phyloP scores from a whole-genome alignment of 2,113 vertebrate species.

The Tachycineta bicolor region DNA sequence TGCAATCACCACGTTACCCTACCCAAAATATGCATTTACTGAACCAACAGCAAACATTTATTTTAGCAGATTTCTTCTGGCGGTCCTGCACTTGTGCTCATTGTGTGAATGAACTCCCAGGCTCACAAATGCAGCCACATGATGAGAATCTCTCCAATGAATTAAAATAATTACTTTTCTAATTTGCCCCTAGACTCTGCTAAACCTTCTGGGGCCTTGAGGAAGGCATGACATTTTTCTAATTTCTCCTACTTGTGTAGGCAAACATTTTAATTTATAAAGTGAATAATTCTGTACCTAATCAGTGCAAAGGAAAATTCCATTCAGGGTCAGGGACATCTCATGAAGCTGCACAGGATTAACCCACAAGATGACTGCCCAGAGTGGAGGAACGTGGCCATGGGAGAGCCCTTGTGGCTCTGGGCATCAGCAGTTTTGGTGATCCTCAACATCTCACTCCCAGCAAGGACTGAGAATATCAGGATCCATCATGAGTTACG shows the following conservation, averaged over 20 bases:
- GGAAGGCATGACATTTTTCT: not conserved
- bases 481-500: not conserved
- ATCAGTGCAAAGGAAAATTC: constrained; percentile 1
- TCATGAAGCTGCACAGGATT: not conserved
- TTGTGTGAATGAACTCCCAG: not conserved
- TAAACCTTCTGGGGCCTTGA: constrained; percentile 5
- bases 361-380: not conserved
- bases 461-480: not conserved
- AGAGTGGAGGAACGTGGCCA: fast-evolving
- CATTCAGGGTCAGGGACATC: fast-evolving
- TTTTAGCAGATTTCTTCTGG: not conserved
- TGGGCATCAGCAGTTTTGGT: not conserved
- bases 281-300: constrained; percentile 12
- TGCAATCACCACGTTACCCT: not conserved
- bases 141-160: not conserved
- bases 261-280: constrained; percentile 1
- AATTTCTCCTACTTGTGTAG: not conserved
- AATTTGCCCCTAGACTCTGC: not conserved
- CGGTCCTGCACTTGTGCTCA: not conserved
- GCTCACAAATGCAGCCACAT: not conserved
- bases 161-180: constrained; percentile 47
- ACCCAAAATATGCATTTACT: not conserved
- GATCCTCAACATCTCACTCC: not conserved
- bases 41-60: not conserved
- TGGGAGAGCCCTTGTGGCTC: not conserved